phyloP scores from a whole-genome alignment of 2,113 vertebrate species.

The Nanorana parkeri region DNA sequence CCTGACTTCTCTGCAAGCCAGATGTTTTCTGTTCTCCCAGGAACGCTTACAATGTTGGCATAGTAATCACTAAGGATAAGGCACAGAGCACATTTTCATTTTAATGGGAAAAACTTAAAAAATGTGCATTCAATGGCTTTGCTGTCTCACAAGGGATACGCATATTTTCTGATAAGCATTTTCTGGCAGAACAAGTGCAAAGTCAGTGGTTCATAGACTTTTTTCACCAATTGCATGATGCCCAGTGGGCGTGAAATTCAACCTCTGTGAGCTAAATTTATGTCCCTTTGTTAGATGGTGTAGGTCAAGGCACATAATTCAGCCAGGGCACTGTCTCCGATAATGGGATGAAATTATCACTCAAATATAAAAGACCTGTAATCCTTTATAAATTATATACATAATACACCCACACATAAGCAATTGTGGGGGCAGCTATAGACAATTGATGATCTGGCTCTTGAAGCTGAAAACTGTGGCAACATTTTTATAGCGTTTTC shows the following conservation, averaged over 20 bases:
- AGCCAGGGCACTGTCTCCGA: neutral
- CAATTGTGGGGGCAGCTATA: neutral
- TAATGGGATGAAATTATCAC: neutral
- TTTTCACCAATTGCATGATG: slow-evolving; percentile 31
- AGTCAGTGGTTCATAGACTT: slow-evolving; percentile 50
- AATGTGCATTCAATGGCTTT: slow-evolving; percentile 30
- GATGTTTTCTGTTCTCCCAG: slow-evolving; percentile 52
- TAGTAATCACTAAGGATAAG: slow-evolving; percentile 53
- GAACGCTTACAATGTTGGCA: slow-evolving; percentile 44
- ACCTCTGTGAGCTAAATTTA: slow-evolving; percentile 14
- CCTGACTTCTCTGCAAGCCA: slow-evolving; percentile 51
- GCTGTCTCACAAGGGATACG: slow-evolving; percentile 37
- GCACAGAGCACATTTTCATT: slow-evolving; percentile 39
- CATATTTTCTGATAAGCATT: slow-evolving; percentile 52
- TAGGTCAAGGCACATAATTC: slow-evolving; percentile 9
- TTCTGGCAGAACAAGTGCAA: slow-evolving; percentile 53
- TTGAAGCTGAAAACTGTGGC: too few relatives aligned
- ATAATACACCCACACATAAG: neutral
- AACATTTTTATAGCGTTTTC: neutral
- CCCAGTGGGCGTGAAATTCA: slow-evolving; percentile 1
- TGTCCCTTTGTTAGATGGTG: slow-evolving; percentile 7
- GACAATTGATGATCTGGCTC: too few relatives aligned
- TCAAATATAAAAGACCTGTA: neutral
- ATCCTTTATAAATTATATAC: neutral
- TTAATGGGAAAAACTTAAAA: slow-evolving; percentile 41